These are phyloP conservation scores for Mormyrus iriodes DNA, from an alignment of 2,113 vertebrate genomes.

Conservation along the genomic window DNA sequence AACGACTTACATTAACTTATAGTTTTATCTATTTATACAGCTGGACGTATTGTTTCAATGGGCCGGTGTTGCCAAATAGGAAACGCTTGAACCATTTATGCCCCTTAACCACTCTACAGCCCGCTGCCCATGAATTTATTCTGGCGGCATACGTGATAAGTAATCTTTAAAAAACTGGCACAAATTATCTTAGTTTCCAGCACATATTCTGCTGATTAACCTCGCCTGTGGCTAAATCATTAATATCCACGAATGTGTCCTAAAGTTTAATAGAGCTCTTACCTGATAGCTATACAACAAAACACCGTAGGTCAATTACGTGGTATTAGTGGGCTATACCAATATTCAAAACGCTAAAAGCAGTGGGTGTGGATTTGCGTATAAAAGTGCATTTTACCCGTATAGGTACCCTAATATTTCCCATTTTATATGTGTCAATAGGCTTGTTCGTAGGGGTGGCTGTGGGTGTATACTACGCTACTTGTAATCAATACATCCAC, in stretches of 20 bases:
- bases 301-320: not conserved
- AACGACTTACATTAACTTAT: conserved; percentile 5
- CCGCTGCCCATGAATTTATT: not conserved
- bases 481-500: not conserved
- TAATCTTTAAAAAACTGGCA: not conserved
- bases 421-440: not conserved
- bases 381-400: not conserved
- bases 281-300: not conserved
- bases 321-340: not conserved
- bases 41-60: not conserved
- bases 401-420: not conserved
- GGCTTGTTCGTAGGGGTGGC: not conserved
- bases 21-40: not conserved
- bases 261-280: not conserved
- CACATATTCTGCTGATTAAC: not conserved
- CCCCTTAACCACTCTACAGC: not conserved
- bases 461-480: not conserved
- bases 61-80: not conserved
- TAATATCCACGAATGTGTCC: not conserved
- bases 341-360: not conserved
- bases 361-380: not conserved
- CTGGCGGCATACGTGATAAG: not conserved
- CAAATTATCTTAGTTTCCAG: not conserved
- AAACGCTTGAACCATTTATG: not conserved
- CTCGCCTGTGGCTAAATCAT: not conserved